These are phyloP conservation scores for Coluber constrictor DNA, from an alignment of 2,797 vertebrate species.

Conservation along the genomic window DNA sequence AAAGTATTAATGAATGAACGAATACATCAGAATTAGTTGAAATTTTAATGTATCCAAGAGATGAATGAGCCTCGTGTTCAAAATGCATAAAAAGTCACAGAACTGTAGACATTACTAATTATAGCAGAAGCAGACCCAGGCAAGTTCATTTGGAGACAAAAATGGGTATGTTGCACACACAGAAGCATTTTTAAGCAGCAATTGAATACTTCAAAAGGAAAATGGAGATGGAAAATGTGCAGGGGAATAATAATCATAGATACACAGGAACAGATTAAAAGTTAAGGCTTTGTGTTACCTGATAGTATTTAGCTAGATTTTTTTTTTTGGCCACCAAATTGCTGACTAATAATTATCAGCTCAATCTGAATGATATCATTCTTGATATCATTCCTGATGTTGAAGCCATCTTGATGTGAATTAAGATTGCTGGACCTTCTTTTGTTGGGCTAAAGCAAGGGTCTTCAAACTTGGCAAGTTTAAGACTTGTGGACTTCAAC, in stretches of 20 bases:
- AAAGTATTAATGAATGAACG: neutral
- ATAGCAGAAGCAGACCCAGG: neutral
- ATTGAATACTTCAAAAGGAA: neutral
- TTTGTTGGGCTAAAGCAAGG: neutral
- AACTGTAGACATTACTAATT: conserved; percentile 9
- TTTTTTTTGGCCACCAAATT: neutral
- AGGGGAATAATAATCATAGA: neutral
- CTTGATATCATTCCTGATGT: neutral
- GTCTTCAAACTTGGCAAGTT: too few species aligned
- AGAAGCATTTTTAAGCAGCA: neutral
- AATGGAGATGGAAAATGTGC: neutral
- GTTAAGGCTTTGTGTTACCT: neutral
- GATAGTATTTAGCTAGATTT: neutral
- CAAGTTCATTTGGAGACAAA: neutral
- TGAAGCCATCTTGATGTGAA: neutral
- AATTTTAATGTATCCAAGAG: neutral
- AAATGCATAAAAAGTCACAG: neutral
- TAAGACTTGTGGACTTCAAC: too few species aligned
- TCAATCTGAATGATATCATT: neutral
- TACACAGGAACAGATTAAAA: neutral
- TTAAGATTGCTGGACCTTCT: neutral
- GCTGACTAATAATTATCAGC: neutral
- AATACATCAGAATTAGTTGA: neutral
- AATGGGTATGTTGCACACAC: neutral
- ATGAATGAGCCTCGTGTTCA: neutral